These are phyloP conservation scores for Lordiphosa andalusiaca DNA, from an alignment of 2,888 invertebrate species.

Conservation along the genomic window DNA sequence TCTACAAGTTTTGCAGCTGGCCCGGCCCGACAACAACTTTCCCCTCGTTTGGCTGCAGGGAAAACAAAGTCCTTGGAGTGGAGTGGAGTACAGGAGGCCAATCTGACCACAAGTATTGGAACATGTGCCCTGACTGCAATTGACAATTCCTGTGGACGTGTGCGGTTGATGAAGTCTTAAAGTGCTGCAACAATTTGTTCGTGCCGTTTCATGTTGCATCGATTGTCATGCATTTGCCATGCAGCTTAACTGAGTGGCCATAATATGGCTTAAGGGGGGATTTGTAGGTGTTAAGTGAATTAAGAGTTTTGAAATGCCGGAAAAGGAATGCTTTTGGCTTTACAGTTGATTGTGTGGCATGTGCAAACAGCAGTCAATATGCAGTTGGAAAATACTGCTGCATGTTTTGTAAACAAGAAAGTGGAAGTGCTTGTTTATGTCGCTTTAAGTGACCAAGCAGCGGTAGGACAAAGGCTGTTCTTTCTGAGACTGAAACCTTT, in stretches of 20 bases:
- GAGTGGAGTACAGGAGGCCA: slow-evolving; percentile 9
- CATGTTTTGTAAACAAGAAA: too few species aligned
- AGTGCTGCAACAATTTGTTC: slow-evolving; percentile 14
- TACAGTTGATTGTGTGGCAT: slow-evolving; percentile 16
- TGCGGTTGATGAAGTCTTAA: slow-evolving; percentile 47
- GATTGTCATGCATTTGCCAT: slow-evolving; percentile 26
- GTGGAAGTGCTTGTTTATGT: too few species aligned
- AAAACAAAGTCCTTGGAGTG: slow-evolving; percentile 12
- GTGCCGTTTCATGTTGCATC: slow-evolving; percentile 20
- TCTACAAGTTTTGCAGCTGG: slow-evolving; percentile 4
- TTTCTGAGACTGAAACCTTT: too few species aligned
- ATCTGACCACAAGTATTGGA: slow-evolving; percentile 40
- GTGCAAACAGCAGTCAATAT: background rate
- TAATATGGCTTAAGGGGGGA: slow-evolving; percentile 28
- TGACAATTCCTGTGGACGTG: slow-evolving; percentile 29
- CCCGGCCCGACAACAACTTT: slow-evolving; percentile 6
- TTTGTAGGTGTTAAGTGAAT: slow-evolving; percentile 36
- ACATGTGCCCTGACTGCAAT: slow-evolving; percentile 30
- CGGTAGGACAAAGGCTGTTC: too few species aligned
- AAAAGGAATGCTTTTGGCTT: slow-evolving; percentile 17
- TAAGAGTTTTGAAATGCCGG: slow-evolving; percentile 18
- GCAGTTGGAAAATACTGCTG: too few species aligned
- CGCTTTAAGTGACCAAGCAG: too few species aligned
- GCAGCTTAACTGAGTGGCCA: slow-evolving; percentile 44
- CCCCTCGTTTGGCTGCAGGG: background rate